Evolutionary conservation across 2,888 invertebrate genomes (phyloP).

Genomic region (Mythimna lalbum): DNA sequence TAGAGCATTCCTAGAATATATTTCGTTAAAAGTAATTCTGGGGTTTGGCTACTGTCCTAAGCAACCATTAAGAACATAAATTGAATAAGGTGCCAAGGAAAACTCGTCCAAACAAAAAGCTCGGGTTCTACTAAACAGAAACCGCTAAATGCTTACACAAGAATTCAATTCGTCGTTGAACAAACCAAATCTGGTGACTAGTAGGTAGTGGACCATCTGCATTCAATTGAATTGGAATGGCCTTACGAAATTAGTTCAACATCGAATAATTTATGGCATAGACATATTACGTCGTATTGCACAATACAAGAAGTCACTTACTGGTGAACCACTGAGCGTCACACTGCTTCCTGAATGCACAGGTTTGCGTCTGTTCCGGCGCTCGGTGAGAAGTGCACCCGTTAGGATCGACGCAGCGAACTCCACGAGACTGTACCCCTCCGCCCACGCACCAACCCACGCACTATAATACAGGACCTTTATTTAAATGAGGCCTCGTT

Average conservation of each 20-base stretch:
- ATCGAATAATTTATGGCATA: slow-evolving; percentile 17
- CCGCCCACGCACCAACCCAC: slow-evolving; percentile 94
- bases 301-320: slow-evolving; percentile 64
- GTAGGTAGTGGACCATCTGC: slow-evolving; percentile 35
- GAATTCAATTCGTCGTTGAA: slow-evolving; percentile 24
- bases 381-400: slow-evolving; percentile 91
- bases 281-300: neutral
- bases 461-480: slow-evolving; percentile 86
- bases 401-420: slow-evolving; percentile 93
- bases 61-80: no score
- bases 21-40: neutral
- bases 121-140: neutral
- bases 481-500: slow-evolving; percentile 32
- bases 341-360: slow-evolving; percentile 93
- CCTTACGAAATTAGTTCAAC: slow-evolving; percentile 30
- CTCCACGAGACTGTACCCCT: slow-evolving; percentile 94
- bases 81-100: neutral
- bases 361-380: slow-evolving; percentile 92
- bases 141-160: neutral
- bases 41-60: neutral
- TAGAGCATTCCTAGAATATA: neutral
- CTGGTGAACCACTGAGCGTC: slow-evolving; percentile 96
- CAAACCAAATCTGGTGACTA: slow-evolving; percentile 17
- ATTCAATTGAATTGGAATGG: slow-evolving; percentile 31
- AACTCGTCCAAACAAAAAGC: neutral